A percentile compares a stretch with the other conserved stretches of the same genome.
These are phyloP conservation scores for Nesoenas mayeri DNA, from an alignment of 2,113 vertebrate species.

Conservation along the genomic window DNA sequence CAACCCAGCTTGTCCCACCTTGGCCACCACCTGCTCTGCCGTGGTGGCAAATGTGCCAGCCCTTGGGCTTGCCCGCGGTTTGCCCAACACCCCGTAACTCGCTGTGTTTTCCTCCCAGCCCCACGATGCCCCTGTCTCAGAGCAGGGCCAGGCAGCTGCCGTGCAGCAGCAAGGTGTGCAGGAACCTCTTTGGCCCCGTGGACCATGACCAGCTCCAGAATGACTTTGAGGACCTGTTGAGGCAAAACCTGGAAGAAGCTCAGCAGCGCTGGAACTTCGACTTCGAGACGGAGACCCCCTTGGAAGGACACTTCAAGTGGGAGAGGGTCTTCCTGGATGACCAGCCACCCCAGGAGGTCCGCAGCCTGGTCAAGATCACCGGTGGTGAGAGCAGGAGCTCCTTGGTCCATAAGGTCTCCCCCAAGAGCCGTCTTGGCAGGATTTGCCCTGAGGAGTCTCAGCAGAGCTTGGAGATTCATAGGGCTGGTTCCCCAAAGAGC, in stretches of 20 bases:
- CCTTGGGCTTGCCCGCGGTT: neutral
- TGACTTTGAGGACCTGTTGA: conserved; percentile 73
- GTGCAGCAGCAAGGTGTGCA: conserved; percentile 70
- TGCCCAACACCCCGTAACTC: neutral
- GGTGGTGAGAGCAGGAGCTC: conserved; percentile 67
- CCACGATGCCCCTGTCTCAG: conserved; percentile 72
- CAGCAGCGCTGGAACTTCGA: conserved; percentile 87
- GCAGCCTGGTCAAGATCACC: neutral
- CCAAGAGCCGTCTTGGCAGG: conserved; percentile 53
- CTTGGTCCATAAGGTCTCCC: neutral
- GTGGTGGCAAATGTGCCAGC: neutral
- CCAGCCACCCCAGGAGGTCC: neutral
- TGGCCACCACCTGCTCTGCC: neutral
- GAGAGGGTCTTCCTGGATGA: conserved; percentile 72
- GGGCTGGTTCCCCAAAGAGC: neutral
- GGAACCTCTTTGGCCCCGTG: conserved; percentile 87
- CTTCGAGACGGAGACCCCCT: conserved; percentile 82
- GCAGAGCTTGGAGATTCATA: neutral
- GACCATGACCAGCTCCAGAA: conserved; percentile 81
- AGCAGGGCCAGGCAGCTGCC: conserved; percentile 22
- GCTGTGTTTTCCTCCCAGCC: conserved; percentile 15
- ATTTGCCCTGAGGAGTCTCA: neutral
- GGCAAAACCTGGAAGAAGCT: conserved; percentile 79
- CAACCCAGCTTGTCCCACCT: neutral
- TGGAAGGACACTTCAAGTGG: conserved; percentile 85